Evolutionary conservation across 1,140 invertebrate species (phyloP).

Genomic region (Atta texana): DNA sequence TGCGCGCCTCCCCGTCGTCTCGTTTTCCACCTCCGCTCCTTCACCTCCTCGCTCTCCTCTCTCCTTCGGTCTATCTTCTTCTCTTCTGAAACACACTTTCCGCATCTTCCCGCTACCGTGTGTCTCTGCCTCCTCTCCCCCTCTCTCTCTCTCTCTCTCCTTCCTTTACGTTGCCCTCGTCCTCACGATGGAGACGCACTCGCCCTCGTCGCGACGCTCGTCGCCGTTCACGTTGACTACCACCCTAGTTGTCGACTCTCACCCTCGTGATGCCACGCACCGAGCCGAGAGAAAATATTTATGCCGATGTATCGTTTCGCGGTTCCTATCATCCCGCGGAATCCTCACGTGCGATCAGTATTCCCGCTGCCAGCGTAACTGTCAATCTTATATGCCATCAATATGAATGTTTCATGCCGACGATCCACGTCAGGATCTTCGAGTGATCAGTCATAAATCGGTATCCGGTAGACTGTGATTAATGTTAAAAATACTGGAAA

Average conservation of each 20-base stretch:
- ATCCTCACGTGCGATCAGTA: constrained; percentile 31
- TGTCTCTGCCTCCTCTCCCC: background rate
- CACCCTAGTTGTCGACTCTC: background rate
- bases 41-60: background rate
- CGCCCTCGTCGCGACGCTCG: constrained; percentile 52
- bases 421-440: background rate
- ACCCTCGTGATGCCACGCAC: background rate
- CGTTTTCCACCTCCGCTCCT: constrained; percentile 1
- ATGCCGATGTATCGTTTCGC: constrained; percentile 54
- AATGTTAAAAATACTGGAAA: background rate
- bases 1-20: background rate
- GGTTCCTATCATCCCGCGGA: constrained; percentile 14
- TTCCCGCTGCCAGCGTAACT: constrained; percentile 22
- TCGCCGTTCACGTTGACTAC: constrained; percentile 51
- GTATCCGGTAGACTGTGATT: constrained; percentile 20
- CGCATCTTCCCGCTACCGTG: constrained; percentile 19
- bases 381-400: constrained; percentile 24
- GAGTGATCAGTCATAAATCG: constrained; percentile 18
- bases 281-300: constrained; percentile 45
- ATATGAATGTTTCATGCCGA: constrained; percentile 35
- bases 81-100: constrained; percentile 52
- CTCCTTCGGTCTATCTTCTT: constrained; percentile 37
- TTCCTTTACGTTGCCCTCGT: background rate
- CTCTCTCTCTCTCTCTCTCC: no score
- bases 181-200: constrained; percentile 17